Evolutionary conservation across 2,797 vertebrate genomes (phyloP).

Genomic region (Mormyrops attenuatus): DNA sequence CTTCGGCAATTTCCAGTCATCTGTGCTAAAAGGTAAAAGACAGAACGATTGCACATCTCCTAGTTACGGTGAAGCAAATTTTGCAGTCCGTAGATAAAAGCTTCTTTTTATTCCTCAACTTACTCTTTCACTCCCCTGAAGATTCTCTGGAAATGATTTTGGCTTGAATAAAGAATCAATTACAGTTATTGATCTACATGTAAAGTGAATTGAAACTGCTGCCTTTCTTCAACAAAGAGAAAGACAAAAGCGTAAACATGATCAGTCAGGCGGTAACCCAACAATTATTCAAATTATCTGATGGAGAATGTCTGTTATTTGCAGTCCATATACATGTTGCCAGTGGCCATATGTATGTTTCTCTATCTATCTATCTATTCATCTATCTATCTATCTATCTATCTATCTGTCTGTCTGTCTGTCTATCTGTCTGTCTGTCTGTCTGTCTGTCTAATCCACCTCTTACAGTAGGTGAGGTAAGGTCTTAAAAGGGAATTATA

Average conservation of each 20-base stretch:
- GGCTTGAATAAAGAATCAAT: not conserved
- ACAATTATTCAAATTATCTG: constrained; percentile 37
- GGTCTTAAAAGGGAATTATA: not conserved
- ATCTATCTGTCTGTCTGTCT: not conserved
- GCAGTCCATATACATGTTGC: constrained; percentile 31
- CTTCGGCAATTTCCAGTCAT: not conserved
- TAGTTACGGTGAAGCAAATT: constrained; percentile 32
- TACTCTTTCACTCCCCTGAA: not conserved
- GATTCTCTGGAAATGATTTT: constrained; percentile 17
- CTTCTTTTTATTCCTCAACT: not conserved
- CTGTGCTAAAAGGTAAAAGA: not conserved
- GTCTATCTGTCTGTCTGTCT: too few species aligned
- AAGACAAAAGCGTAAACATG: constrained; percentile 18
- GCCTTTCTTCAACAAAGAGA: constrained; percentile 26
- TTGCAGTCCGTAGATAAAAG: constrained; percentile 17
- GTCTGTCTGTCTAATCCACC: not conserved
- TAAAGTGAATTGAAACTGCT: constrained; percentile 30
- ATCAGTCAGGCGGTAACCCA: constrained; percentile 33
- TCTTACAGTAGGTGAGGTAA: not conserved
- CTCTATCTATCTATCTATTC: not conserved
- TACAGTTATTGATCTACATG: constrained; percentile 31
- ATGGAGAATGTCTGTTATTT: constrained; percentile 36
- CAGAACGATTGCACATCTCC: constrained; percentile 8
- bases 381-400: not conserved
- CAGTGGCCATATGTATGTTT: not conserved